Evolutionary conservation across 1,140 invertebrate species (phyloP).

Genomic region (Dendroctonus ponderosae): DNA sequence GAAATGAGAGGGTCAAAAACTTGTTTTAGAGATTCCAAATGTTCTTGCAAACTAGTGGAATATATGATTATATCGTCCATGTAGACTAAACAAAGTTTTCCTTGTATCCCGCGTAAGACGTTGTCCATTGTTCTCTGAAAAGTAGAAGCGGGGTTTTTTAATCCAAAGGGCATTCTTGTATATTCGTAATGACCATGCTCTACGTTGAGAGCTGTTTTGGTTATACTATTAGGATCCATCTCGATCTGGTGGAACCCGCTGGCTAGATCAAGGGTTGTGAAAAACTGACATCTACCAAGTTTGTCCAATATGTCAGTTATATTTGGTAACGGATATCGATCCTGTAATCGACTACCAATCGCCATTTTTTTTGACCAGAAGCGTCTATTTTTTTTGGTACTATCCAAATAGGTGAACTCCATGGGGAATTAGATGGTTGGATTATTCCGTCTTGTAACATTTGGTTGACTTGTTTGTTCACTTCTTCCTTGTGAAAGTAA

Average conservation of each 20-base stretch:
- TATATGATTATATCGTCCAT: no score
- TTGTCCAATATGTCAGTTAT: no score
- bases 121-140: constrained; percentile 20
- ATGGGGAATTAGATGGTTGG: constrained; percentile 38
- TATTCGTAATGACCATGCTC: constrained; percentile 26
- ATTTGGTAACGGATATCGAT: no score
- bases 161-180: constrained; percentile 21
- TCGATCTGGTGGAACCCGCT: constrained; percentile 54
- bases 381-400: constrained; percentile 47
- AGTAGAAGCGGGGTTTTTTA: constrained; percentile 21
- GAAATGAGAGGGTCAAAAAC: no score
- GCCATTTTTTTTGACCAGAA: constrained; percentile 31
- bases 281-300: constrained; percentile 50
- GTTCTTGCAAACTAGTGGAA: no score
- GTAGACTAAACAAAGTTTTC: no score
- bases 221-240: constrained; percentile 28
- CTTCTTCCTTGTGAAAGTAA: constrained; percentile 38
- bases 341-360: constrained; percentile 46
- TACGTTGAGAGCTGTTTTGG: constrained; percentile 13
- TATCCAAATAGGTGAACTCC: constrained; percentile 40
- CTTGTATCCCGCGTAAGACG: no score
- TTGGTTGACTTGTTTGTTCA: constrained; percentile 36
- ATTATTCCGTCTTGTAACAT: constrained; percentile 39
- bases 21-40: no score
- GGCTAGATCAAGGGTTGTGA: no score